Evolutionary conservation across 1,140 invertebrate species (phyloP), one percentile per base, ranked within the genome.

Genomic region (Brachystomella parvula): DNA sequence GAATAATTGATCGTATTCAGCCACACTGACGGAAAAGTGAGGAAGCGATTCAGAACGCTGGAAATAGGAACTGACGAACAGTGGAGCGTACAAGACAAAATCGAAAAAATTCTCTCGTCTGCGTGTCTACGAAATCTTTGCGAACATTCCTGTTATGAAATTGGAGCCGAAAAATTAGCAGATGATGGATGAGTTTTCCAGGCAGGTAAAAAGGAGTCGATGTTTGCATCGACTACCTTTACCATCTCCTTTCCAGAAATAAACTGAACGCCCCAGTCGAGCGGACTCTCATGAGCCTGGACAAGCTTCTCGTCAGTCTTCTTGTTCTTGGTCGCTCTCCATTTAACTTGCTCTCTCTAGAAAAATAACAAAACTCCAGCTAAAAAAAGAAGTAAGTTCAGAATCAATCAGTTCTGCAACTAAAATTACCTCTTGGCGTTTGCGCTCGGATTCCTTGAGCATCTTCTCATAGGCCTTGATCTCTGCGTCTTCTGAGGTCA

Each of bases 191-290:
- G n/a, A n/a, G n/a, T n/a, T n/a, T n/a, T n/a, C n/a, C n/a, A n/a
- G n/a, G n/a, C n/a, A n/a, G n/a, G n/a, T n/a, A n/a, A n/a, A n/a
- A n/a, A n/a, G n/a, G n/a, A n/a, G n/a, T n/a, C n/a, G n/a, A n/a
- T n/a, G n/a, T 70, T 65, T 21, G 62, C 63, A 9, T 70, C 69
- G 9, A 70, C n/a, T 21, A 61, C 65, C 17, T 70, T 53, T 2
- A 53, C 65, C 24, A 63, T 44, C 32, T 67, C 65, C 59, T 70
- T 70, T 19, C 69, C 69, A 26, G 69, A 70, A 29, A 53, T 49
- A 29, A 70, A 70, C 30, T 70, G 49, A 9, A 70, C 69, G 24
- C 61, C 53, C 30, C 30, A 62, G 31, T 62, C 60, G 15, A 26
- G 9, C 12, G 60, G 60, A 12, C 24, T 53, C 21, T 26, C 49